Evolutionary conservation across 2,888 invertebrate species (phyloP).

Genomic region (Onchidella celtica): DNA sequence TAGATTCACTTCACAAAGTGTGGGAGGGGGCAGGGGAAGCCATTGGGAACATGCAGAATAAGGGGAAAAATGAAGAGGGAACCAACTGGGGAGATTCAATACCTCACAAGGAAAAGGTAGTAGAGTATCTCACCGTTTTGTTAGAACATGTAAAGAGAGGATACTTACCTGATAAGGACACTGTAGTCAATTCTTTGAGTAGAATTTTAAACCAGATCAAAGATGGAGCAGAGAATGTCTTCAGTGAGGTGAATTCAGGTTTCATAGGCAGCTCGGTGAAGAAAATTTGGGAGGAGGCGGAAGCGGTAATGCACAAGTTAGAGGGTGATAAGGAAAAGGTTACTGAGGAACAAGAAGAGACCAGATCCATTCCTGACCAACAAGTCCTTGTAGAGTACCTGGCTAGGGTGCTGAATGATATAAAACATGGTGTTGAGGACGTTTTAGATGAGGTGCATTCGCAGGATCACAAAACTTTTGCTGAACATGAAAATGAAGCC

Average conservation of each 20-base stretch:
- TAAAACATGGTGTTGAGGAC: not conserved
- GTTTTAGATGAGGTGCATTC: not conserved
- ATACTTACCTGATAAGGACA: conserved; percentile 31
- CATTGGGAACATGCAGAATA: conserved; percentile 26
- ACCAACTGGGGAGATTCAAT: not conserved
- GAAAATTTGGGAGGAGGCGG: conserved; percentile 21
- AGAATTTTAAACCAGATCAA: conserved; percentile 10
- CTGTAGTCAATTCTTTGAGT: conserved; percentile 9
- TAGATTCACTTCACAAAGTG: conserved; percentile 47
- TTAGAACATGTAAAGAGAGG: not conserved
- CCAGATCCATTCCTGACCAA: conserved; percentile 1
- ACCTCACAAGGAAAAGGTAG: not conserved
- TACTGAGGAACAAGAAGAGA: not conserved
- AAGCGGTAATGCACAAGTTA: not conserved
- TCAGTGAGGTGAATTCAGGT: not conserved
- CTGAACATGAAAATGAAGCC: not conserved
- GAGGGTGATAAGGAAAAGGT: not conserved
- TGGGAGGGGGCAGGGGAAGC: conserved; percentile 46
- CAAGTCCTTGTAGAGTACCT: conserved; percentile 28
- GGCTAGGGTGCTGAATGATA: conserved; percentile 23
- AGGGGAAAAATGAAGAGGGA: not conserved
- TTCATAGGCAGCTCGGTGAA: not conserved
- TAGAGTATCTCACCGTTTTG: not conserved
- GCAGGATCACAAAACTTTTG: not conserved
- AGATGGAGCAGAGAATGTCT: conserved; percentile 21